These are phyloP conservation scores for Calameuta idolon DNA, from an alignment of 2,888 invertebrate genomes.

Conservation along the genomic window DNA sequence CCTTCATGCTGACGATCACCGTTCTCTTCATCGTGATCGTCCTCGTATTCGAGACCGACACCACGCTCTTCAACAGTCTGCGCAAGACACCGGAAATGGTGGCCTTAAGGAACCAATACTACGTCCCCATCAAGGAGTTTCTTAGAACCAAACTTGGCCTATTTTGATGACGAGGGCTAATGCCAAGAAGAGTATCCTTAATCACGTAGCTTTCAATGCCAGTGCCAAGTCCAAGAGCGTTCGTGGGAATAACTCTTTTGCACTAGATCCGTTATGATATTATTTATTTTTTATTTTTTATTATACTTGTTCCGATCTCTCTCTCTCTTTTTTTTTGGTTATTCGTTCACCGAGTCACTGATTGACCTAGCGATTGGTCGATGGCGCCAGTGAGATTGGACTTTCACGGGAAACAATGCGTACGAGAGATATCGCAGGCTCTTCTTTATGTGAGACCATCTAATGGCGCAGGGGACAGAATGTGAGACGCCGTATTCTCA, in stretches of 20 bases:
- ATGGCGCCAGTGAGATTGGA: no score
- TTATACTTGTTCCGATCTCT: slow-evolving; percentile 13
- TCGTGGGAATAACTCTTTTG: no score
- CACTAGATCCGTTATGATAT: slow-evolving; percentile 1
- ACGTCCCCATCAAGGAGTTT: slow-evolving; percentile 85
- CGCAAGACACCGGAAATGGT: slow-evolving; percentile 83
- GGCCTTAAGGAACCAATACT: slow-evolving; percentile 82
- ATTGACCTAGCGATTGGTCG: no score
- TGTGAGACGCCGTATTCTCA: no score
- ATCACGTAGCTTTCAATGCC: slow-evolving; percentile 39
- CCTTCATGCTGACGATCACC: slow-evolving; percentile 80
- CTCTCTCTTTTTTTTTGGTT: slow-evolving; percentile 4
- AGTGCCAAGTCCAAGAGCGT: slow-evolving; percentile 41
- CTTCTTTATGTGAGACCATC: no score
- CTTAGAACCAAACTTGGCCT: slow-evolving; percentile 75
- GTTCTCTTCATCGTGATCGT: slow-evolving; percentile 77
- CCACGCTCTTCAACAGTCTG: slow-evolving; percentile 76
- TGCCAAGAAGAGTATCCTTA: slow-evolving; percentile 34
- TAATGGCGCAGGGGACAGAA: no score
- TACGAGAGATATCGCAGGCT: no score
- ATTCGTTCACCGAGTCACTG: neutral
- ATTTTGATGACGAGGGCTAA: slow-evolving; percentile 69
- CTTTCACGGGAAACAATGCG: no score
- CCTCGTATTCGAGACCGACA: slow-evolving; percentile 83
- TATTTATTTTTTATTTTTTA: slow-evolving; percentile 8